Evolutionary conservation across 2,113 vertebrate species (phyloP).

Genomic region (Collichthys lucidus): DNA sequence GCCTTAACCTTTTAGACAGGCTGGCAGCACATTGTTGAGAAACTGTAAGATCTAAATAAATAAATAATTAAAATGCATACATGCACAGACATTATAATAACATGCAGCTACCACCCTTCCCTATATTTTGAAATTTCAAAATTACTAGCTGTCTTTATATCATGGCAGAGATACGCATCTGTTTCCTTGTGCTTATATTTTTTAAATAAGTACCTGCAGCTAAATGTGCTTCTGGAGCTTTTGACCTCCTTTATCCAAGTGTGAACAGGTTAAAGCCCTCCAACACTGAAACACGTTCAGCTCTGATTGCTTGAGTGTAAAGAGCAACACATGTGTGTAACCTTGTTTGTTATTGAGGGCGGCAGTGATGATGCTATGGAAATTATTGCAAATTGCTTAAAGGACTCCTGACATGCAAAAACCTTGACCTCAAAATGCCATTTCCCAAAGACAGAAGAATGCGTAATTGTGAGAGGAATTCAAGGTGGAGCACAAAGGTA

Average conservation of each 20-base stretch:
- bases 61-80: conserved; percentile 39
- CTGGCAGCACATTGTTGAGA: conserved; percentile 78
- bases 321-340: conserved; percentile 72
- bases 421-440: conserved; percentile 78
- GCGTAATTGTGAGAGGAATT: conserved; percentile 71
- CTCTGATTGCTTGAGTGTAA: conserved; percentile 51
- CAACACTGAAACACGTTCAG: conserved; percentile 34
- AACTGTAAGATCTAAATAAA: conserved; percentile 76
- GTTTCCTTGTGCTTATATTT: conserved; percentile 29
- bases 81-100: conserved; percentile 58
- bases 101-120: conserved; percentile 39
- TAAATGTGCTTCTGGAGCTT: conserved; percentile 33
- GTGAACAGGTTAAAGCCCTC: conserved; percentile 46
- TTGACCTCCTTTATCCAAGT: conserved; percentile 46
- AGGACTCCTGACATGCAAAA: conserved; percentile 81
- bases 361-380: conserved; percentile 83
- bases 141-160: conserved; percentile 26
- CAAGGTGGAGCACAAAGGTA: conserved; percentile 71
- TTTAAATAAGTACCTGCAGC: conserved; percentile 3
- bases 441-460: conserved; percentile 75
- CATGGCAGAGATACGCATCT: conserved; percentile 43
- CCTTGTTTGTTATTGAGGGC: conserved; percentile 85
- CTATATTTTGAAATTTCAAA: conserved; percentile 45
- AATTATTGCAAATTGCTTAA: conserved; percentile 87
- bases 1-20: conserved; percentile 85